Conservation (phyloP, 2,888 invertebrate species). For the Pasiphila rectangulata region DNA sequence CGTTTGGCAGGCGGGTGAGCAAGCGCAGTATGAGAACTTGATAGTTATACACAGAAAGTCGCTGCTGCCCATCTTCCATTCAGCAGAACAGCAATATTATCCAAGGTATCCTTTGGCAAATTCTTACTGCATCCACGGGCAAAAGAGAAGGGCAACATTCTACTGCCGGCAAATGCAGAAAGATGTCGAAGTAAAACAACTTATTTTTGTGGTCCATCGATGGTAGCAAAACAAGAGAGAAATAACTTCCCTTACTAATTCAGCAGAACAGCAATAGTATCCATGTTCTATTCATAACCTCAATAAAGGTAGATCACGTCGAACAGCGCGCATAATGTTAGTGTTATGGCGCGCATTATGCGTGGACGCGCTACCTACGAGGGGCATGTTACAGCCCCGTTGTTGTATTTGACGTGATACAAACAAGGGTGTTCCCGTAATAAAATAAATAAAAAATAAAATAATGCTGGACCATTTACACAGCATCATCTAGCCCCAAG, state of each 20-base stretch:
- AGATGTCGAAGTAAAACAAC: too few species aligned
- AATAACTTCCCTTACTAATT: background rate
- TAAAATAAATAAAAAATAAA: background rate
- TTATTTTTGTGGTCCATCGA: too few species aligned
- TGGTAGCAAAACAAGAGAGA: background rate
- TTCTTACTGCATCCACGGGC: too few species aligned
- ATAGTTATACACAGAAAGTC: too few species aligned
- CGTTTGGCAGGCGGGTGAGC: too few species aligned
- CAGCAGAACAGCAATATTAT: too few species aligned
- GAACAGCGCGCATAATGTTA: slow-evolving; percentile 29
- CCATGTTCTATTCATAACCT: slow-evolving; percentile 24
- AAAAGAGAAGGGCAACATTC: too few species aligned
- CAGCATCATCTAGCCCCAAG: too few species aligned
- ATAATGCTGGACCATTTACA: too few species aligned
- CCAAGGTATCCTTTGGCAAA: too few species aligned
- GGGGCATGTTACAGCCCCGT: slow-evolving; percentile 15
- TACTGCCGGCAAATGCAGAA: background rate
- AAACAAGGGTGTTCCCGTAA: background rate
- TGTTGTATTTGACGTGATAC: background rate
- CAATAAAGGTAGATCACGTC: slow-evolving; percentile 31
- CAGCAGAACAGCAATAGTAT: slow-evolving; percentile 6
- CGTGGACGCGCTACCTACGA: slow-evolving; percentile 24
- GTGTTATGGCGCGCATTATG: slow-evolving; percentile 32
- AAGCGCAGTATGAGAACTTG: too few species aligned
- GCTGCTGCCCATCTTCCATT: too few species aligned